Evolutionary conservation across 2,888 invertebrate species (phyloP).

Genomic region (Meandrusa payeni): DNA sequence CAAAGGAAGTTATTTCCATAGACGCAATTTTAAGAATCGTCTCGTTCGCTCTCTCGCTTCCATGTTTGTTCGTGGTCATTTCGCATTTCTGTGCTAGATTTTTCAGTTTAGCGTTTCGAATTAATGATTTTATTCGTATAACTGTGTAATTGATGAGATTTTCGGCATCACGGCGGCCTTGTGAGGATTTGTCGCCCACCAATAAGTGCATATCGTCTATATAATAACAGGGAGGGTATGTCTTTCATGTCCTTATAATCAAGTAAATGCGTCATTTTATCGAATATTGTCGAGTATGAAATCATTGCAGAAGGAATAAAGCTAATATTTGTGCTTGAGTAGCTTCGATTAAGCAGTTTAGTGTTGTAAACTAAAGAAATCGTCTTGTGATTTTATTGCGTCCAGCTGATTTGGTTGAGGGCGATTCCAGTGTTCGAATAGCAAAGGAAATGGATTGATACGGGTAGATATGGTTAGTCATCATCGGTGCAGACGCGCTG

Average conservation of each 20-base stretch:
- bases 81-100: slow-evolving; percentile 75
- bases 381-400: slow-evolving; percentile 42
- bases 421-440: slow-evolving; percentile 58
- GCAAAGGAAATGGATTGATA: slow-evolving; percentile 59
- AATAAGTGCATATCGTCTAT: slow-evolving; percentile 70
- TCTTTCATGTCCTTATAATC: slow-evolving; percentile 74
- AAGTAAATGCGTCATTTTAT: slow-evolving; percentile 81
- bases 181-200: slow-evolving; percentile 72
- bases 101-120: slow-evolving; percentile 67
- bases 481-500: slow-evolving; percentile 63
- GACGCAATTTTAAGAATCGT: slow-evolving; percentile 51
- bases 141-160: slow-evolving; percentile 78
- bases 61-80: slow-evolving; percentile 81
- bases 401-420: slow-evolving; percentile 73
- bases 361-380: slow-evolving; percentile 33
- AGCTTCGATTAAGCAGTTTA: slow-evolving; percentile 23
- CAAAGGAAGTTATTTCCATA: slow-evolving; percentile 29
- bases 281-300: slow-evolving; percentile 59
- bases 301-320: slow-evolving; percentile 45
- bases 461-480: slow-evolving; percentile 72
- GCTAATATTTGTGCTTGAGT: slow-evolving; percentile 32
- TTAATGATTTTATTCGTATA: slow-evolving; percentile 64
- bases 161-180: slow-evolving; percentile 71
- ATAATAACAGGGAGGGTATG: slow-evolving; percentile 79
- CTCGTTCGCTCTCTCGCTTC: slow-evolving; percentile 73